phyloP scores from a whole-genome alignment of 2,113 vertebrate species.

The Muntiacus muntjak region DNA sequence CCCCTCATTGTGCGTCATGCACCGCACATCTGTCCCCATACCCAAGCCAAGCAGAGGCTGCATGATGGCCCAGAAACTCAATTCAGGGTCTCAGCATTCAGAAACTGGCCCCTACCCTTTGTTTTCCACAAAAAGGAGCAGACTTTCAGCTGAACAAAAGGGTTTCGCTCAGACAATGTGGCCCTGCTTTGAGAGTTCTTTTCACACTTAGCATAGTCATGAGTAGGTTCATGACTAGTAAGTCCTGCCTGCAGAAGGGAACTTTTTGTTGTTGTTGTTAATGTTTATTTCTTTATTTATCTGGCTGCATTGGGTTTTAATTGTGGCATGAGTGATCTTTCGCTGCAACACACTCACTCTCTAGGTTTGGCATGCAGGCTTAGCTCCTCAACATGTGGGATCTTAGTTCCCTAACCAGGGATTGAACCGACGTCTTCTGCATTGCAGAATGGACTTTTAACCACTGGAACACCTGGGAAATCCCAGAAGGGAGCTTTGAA shows the following conservation, averaged over 20 bases:
- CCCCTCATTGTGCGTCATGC: not conserved
- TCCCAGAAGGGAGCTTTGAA: not conserved
- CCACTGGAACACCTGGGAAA: not conserved
- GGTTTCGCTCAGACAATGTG: not conserved
- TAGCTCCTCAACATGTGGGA: not conserved
- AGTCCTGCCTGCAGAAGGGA: not conserved
- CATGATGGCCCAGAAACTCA: not conserved
- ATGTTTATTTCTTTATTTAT: not conserved
- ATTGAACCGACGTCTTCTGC: not conserved
- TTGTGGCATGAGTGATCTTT: not conserved
- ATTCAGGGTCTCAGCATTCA: not conserved
- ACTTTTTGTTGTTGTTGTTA: not conserved
- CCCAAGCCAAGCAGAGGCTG: not conserved
- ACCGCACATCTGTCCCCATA: not conserved
- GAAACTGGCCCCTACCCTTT: not conserved
- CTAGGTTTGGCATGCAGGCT: not conserved
- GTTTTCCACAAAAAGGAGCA: slow-evolving; percentile 15
- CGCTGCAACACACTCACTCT: not conserved
- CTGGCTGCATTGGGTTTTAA: not conserved
- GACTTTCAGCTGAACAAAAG: not conserved
- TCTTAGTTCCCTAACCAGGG: not conserved
- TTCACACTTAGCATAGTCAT: not conserved
- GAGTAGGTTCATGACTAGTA: not conserved
- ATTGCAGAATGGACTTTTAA: not conserved
- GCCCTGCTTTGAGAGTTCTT: not conserved